Conservation (phyloP, 2,797 vertebrate species). For the Scyliorhinus canicula region DNA sequence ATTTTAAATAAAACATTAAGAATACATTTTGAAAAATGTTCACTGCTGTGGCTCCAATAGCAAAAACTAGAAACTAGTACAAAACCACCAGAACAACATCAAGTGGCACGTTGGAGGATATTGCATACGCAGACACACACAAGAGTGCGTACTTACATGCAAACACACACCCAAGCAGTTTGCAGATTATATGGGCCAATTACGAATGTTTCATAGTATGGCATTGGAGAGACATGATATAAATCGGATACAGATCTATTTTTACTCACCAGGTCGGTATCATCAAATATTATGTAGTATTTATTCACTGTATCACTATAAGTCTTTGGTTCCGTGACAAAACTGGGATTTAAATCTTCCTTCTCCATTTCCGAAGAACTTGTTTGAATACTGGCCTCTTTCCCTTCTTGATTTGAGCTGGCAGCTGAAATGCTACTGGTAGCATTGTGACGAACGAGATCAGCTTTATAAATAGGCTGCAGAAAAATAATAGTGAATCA, state of each 20-base stretch:
- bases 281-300: constrained; percentile 67
- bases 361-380: neutral
- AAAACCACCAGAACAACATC: neutral
- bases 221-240: neutral
- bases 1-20: neutral
- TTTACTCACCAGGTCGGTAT: constrained; percentile 72
- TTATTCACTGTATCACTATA: constrained; percentile 66
- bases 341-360: neutral
- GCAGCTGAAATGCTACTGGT: neutral
- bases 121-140: neutral
- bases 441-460: constrained; percentile 57
- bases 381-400: neutral
- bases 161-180: neutral
- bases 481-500: constrained; percentile 41
- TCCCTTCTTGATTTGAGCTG: constrained; percentile 35
- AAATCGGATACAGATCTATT: neutral
- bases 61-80: neutral
- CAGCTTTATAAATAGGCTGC: constrained; percentile 75
- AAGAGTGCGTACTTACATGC: neutral
- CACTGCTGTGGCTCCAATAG: neutral
- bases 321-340: constrained; percentile 52
- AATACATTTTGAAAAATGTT: neutral
- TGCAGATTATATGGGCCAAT: neutral
- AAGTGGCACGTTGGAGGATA: neutral
- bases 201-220: neutral